These are phyloP conservation scores for Ennomos quercinarius DNA, from an alignment of 2,888 invertebrate genomes.

Conservation along the genomic window DNA sequence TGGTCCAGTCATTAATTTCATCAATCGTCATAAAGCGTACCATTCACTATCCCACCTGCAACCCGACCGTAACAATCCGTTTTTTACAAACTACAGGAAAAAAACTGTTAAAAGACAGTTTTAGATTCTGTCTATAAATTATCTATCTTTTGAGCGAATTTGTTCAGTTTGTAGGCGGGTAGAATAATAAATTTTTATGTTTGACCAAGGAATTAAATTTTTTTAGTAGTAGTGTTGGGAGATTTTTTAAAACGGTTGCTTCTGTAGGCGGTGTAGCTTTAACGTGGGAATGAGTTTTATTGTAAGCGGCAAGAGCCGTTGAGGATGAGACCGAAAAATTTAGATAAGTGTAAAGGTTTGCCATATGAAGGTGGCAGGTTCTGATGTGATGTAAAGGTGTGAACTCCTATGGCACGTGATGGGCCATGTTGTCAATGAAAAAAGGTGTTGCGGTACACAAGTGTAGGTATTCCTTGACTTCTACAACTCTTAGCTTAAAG, in stretches of 20 bases:
- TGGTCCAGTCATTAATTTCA: slow-evolving; percentile 66
- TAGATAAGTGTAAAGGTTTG: too few species aligned
- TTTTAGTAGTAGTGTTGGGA: slow-evolving; percentile 40
- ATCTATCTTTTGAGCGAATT: slow-evolving; percentile 73
- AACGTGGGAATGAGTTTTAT: slow-evolving; percentile 31
- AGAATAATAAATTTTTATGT: slow-evolving; percentile 51
- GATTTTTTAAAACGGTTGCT: slow-evolving; percentile 24
- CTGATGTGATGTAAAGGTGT: background rate
- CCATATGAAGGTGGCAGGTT: background rate
- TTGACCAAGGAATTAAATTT: slow-evolving; percentile 55
- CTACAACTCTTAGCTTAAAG: too few species aligned
- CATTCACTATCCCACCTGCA: slow-evolving; percentile 49
- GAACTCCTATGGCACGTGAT: too few species aligned
- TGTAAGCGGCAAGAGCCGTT: too few species aligned
- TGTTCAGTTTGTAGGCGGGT: slow-evolving; percentile 80
- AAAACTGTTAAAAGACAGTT: slow-evolving; percentile 19
- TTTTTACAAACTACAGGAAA: slow-evolving; percentile 49
- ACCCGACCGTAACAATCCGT: slow-evolving; percentile 32
- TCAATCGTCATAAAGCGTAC: slow-evolving; percentile 41
- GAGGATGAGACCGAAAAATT: too few species aligned
- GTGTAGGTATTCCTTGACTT: too few species aligned
- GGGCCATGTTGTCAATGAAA: too few species aligned
- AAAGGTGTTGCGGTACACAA: too few species aligned
- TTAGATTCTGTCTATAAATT: slow-evolving; percentile 73
- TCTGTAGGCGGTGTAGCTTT: slow-evolving; percentile 16